phyloP scores from a whole-genome alignment of 2,888 invertebrate species.

The Harpalus rufipes region DNA sequence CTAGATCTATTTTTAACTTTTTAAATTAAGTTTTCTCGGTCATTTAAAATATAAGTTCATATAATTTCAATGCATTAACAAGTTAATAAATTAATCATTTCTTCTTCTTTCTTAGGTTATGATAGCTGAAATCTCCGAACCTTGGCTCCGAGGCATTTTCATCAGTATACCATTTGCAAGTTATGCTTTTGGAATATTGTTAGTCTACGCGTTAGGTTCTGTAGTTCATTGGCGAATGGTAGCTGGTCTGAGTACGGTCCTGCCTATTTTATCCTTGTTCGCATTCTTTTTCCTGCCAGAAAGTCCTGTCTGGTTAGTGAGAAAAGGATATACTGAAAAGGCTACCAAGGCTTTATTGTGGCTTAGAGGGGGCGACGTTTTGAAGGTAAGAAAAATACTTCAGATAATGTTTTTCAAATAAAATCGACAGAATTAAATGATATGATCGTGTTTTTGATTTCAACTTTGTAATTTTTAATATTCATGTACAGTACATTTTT shows the following conservation, averaged over 20 bases:
- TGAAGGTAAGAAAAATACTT: constrained; percentile 75
- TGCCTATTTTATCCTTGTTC: constrained; percentile 81
- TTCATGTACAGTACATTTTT: too few species aligned
- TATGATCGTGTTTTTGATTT: too few species aligned
- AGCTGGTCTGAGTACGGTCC: constrained; percentile 80
- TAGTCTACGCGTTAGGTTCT: constrained; percentile 86
- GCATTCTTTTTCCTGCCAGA: constrained; percentile 85
- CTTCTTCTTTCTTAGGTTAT: constrained; percentile 80
- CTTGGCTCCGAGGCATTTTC: constrained; percentile 84
- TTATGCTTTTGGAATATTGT: constrained; percentile 86
- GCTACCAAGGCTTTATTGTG: constrained; percentile 76
- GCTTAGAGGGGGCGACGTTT: constrained; percentile 74
- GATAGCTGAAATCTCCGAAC: constrained; percentile 87
- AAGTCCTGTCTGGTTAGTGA: constrained; percentile 87
- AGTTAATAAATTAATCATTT: background rate
- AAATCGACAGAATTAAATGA: too few species aligned
- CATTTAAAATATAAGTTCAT: too few species aligned
- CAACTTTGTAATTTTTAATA: too few species aligned
- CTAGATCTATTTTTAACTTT: too few species aligned
- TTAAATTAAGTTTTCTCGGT: too few species aligned
- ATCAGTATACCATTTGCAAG: constrained; percentile 87
- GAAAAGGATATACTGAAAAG: constrained; percentile 79
- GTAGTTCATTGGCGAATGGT: constrained; percentile 85
- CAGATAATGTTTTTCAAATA: too few species aligned
- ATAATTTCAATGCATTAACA: too few species aligned